Conservation (phyloP, 1,140 invertebrate genomes). For the Camponotus vicinus region DNA sequence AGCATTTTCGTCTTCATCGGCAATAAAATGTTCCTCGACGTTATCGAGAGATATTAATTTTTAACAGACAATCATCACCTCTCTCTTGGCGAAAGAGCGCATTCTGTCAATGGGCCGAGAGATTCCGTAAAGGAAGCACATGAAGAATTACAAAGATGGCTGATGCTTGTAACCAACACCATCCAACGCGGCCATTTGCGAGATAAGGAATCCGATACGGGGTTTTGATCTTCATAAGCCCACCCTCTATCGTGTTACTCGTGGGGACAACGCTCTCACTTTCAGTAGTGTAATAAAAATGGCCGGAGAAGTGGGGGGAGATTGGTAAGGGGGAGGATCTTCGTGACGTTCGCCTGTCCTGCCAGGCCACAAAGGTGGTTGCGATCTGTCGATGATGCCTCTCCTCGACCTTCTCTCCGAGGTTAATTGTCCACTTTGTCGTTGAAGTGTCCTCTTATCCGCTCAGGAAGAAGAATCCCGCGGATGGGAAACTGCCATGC, state of each 20-base stretch:
- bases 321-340: slow-evolving; percentile 39
- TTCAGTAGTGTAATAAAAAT: slow-evolving; percentile 76
- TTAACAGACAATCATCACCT: neutral
- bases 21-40: neutral
- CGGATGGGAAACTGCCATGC: slow-evolving; percentile 48
- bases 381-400: slow-evolving; percentile 64
- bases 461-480: slow-evolving; percentile 33
- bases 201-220: slow-evolving; percentile 83
- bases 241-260: slow-evolving; percentile 85
- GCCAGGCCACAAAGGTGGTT: slow-evolving; percentile 59
- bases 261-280: slow-evolving; percentile 71
- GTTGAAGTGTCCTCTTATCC: slow-evolving; percentile 61
- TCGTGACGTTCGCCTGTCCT: slow-evolving; percentile 71
- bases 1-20: neutral
- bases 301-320: slow-evolving; percentile 64
- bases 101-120: neutral
- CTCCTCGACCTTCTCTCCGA: slow-evolving; percentile 68
- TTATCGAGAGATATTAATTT: slow-evolving; percentile 18
- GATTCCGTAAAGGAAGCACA: slow-evolving; percentile 76
- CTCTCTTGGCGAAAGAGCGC: neutral
- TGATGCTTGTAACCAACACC: slow-evolving; percentile 84
- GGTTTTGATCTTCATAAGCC: slow-evolving; percentile 84
- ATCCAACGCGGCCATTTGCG: slow-evolving; percentile 81
- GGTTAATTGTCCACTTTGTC: slow-evolving; percentile 79
- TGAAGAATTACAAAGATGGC: slow-evolving; percentile 82